phyloP scores from a whole-genome alignment of 2,797 vertebrate species.

The Holocentrus rufus region DNA sequence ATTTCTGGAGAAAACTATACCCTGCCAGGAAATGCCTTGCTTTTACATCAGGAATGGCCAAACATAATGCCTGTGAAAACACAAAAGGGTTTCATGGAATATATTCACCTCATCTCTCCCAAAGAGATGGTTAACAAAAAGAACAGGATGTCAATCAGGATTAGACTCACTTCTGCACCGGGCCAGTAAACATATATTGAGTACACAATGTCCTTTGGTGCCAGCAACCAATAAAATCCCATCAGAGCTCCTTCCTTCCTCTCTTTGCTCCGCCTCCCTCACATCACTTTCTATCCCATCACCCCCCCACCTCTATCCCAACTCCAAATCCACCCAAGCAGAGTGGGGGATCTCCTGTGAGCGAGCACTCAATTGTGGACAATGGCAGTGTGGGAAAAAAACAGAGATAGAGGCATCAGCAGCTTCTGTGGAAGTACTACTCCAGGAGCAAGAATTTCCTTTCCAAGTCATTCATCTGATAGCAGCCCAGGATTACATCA shows the following conservation, averaged over 20 bases:
- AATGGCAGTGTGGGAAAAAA: background rate
- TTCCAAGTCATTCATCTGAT: background rate
- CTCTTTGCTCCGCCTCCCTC: constrained; percentile 35
- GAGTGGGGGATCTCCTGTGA: constrained; percentile 24
- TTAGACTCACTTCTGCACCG: background rate
- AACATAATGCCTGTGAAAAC: background rate
- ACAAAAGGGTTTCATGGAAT: background rate
- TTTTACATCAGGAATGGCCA: background rate
- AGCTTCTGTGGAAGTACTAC: constrained; percentile 1
- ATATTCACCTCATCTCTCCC: background rate
- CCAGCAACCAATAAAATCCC: constrained; percentile 64
- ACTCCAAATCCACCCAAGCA: background rate
- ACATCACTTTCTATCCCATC: constrained; percentile 5
- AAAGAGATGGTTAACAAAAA: background rate
- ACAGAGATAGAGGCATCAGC: background rate
- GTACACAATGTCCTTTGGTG: constrained; percentile 56
- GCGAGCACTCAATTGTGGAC: background rate
- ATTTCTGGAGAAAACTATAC: background rate
- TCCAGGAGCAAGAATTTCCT: background rate
- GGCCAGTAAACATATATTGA: background rate
- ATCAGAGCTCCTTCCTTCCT: background rate
- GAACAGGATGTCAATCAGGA: background rate
- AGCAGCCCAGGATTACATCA: constrained; percentile 38
- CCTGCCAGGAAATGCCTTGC: background rate
- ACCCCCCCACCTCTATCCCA: background rate